phyloP scores from a whole-genome alignment of 1,140 invertebrate genomes.

The Adelges cooleyi region DNA sequence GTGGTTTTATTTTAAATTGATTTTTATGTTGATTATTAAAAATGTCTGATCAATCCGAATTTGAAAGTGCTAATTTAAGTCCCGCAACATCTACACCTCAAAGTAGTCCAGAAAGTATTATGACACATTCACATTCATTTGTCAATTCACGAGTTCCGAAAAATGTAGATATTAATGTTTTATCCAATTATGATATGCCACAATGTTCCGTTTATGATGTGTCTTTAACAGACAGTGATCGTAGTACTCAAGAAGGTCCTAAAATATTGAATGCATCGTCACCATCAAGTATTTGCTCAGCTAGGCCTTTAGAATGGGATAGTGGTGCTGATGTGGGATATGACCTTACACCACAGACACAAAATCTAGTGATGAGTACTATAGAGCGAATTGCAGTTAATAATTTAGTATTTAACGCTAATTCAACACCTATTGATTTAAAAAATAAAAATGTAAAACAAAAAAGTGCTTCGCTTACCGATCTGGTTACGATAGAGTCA shows the following conservation, averaged over 20 bases:
- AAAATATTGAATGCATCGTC: constrained; percentile 26
- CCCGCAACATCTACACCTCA: no score
- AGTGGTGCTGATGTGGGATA: constrained; percentile 65
- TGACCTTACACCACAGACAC: constrained; percentile 32
- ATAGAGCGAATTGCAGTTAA: constrained; percentile 24
- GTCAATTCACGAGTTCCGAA: no score
- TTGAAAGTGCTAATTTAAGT: no score
- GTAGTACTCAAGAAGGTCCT: constrained; percentile 3
- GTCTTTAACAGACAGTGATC: constrained; percentile 5
- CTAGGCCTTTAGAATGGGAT: constrained; percentile 54
- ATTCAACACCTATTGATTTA: not conserved
- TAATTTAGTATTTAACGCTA: not conserved
- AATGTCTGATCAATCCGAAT: no score
- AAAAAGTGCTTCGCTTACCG: constrained; percentile 4
- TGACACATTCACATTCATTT: no score
- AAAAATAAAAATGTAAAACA: not conserved
- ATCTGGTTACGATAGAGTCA: not conserved
- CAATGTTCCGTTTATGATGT: not conserved
- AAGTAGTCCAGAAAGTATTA: no score
- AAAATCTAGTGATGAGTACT: constrained; percentile 6
- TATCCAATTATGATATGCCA: no score
- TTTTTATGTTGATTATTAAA: no score
- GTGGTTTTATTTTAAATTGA: no score
- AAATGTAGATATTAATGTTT: no score
- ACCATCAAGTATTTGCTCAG: constrained; percentile 31